Conservation (phyloP, 2,797 vertebrate genomes). For the Todus mexicanus region DNA sequence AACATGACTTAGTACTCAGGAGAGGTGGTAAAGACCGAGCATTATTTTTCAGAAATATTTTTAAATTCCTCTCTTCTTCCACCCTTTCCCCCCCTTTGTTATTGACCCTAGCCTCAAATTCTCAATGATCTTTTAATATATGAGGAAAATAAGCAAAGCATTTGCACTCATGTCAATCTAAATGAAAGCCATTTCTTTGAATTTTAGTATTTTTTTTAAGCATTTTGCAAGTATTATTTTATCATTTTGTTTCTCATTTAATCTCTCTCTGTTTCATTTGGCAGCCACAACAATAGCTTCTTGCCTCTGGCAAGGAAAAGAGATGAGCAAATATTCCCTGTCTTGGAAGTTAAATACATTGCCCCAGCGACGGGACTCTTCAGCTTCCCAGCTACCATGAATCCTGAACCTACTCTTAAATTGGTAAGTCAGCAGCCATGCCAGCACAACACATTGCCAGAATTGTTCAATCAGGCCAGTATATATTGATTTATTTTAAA, state of each 20-base stretch:
- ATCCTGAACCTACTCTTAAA: constrained; percentile 62
- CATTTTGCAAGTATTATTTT: constrained; percentile 34
- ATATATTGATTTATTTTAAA: constrained; percentile 63
- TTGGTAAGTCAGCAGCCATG: constrained; percentile 64
- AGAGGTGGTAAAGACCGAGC: neutral
- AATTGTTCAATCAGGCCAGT: constrained; percentile 23
- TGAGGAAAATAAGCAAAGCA: constrained; percentile 24
- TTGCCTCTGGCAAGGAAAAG: constrained; percentile 64
- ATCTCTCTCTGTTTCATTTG: constrained; percentile 65
- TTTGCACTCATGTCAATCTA: neutral
- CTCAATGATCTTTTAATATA: neutral
- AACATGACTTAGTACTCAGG: neutral
- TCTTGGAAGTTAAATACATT: constrained; percentile 62
- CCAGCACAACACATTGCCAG: constrained; percentile 50
- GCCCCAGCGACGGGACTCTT: constrained; percentile 9
- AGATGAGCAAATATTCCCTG: constrained; percentile 66
- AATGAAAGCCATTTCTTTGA: neutral
- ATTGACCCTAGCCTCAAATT: neutral
- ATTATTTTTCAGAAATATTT: neutral
- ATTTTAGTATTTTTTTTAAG: neutral
- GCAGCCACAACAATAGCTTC: constrained; percentile 43
- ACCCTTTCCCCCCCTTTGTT: too few species aligned
- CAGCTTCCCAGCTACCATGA: constrained; percentile 51
- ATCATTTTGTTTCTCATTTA: constrained; percentile 58
- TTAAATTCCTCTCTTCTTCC: neutral